These are phyloP conservation scores for Yponomeuta malinellus DNA, from an alignment of 2,888 invertebrate genomes.

Conservation along the genomic window DNA sequence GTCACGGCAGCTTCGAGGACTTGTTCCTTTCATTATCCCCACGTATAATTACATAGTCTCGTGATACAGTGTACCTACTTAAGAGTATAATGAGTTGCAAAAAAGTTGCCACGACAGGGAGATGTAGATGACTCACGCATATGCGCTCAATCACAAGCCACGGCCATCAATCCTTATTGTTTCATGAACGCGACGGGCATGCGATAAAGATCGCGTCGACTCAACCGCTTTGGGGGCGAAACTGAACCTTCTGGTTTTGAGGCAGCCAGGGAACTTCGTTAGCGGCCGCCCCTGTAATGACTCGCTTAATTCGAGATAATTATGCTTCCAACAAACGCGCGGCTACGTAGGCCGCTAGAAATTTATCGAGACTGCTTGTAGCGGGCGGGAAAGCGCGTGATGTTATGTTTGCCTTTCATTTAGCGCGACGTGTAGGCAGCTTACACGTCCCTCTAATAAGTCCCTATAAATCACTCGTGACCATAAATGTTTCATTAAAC, in stretches of 20 bases:
- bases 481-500: conserved; percentile 49
- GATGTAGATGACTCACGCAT: conserved; percentile 12
- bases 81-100: conserved; percentile 8
- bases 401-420: conserved; percentile 36
- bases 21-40: background rate
- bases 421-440: conserved; percentile 38
- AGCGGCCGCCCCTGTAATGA: conserved; percentile 57
- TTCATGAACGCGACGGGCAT: conserved; percentile 7
- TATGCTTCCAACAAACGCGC: conserved; percentile 49
- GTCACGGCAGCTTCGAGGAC: conserved; percentile 23
- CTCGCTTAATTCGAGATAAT: conserved; percentile 70
- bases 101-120: conserved; percentile 9
- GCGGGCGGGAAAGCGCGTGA: conserved; percentile 29
- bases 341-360: conserved; percentile 45
- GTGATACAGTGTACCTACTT: background rate
- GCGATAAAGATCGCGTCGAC: conserved; percentile 15
- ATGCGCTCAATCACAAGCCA: conserved; percentile 2
- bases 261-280: conserved; percentile 48
- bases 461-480: conserved; percentile 46
- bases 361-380: conserved; percentile 48
- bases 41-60: background rate
- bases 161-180: conserved; percentile 7
- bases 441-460: conserved; percentile 43
- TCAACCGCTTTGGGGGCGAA: conserved; percentile 40
- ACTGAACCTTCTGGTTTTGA: conserved; percentile 64